Percentiles rank a stretch among this genome's conserved stretches.
Conservation (phyloP, 1,140 invertebrate genomes). For the Drosophila paulistorum region DNA sequence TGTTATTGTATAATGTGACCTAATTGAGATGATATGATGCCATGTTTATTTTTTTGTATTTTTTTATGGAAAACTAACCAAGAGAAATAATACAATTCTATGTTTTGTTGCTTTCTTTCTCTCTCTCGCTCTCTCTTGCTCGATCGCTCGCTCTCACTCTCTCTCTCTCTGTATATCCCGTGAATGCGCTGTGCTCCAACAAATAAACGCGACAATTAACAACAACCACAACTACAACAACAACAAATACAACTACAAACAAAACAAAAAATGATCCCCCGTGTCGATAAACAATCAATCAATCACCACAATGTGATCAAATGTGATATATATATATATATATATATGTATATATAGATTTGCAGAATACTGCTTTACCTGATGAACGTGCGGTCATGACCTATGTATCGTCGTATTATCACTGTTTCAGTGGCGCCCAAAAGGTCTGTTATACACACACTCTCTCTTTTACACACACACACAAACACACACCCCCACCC, state of each 20-base stretch:
- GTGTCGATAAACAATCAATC: conserved; percentile 6
- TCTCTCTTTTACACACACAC: neutral
- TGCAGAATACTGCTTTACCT: conserved; percentile 98
- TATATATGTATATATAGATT: conserved; percentile 87
- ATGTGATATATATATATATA: conserved; percentile 20
- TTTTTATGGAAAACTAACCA: conserved; percentile 47
- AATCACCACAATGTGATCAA: conserved; percentile 34
- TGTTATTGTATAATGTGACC: conserved; percentile 10
- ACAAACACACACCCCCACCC: neutral
- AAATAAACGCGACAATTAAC: conserved; percentile 46
- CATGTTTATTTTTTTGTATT: conserved; percentile 15
- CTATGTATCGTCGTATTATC: conserved; percentile 99
- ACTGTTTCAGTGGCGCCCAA: conserved; percentile 99
- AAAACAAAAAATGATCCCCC: conserved; percentile 31
- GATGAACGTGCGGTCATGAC: conserved; percentile 99
- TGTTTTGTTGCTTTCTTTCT: conserved; percentile 68
- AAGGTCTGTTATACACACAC: conserved; percentile 89
- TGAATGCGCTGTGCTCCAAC: conserved; percentile 60
- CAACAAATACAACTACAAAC: conserved; percentile 46
- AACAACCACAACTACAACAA: conserved; percentile 47
- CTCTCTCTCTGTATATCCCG: conserved; percentile 38
- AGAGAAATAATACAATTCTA: conserved; percentile 67
- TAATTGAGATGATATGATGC: conserved; percentile 18
- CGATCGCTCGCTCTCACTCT: conserved; percentile 23
- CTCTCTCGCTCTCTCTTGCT: conserved; percentile 51